A percentile compares a stretch with the other conserved stretches of the same genome.
Conservation (phyloP, 2,113 vertebrate genomes). For the Mystacornis crossleyi region DNA sequence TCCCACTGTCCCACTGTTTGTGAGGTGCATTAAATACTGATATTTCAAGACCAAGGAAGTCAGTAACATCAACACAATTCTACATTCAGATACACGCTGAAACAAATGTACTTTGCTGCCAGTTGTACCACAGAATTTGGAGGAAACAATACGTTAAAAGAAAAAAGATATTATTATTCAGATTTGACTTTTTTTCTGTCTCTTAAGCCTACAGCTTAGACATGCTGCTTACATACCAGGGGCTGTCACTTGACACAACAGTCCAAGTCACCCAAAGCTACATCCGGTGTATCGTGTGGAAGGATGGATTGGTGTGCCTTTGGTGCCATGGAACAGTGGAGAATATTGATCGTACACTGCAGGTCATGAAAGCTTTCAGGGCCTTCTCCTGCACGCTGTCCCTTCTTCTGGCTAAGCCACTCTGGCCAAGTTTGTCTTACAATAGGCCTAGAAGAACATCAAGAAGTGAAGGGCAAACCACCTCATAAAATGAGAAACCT, state of each 20-base stretch:
- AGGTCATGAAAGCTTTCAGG: neutral
- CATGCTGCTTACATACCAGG: neutral
- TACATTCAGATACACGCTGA: neutral
- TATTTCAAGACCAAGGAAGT: neutral
- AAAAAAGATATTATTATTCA: neutral
- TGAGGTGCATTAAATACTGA: neutral
- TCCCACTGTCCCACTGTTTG: rapidly evolving
- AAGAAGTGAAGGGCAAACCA: neutral
- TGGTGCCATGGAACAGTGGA: neutral
- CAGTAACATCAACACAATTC: neutral
- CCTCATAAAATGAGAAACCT: neutral
- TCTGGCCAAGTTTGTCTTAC: neutral
- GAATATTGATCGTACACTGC: neutral
- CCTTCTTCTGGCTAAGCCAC: neutral
- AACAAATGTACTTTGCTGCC: neutral
- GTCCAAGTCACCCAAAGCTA: neutral
- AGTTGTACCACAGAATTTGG: neutral
- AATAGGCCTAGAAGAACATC: neutral
- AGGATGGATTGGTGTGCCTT: neutral
- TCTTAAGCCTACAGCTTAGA: neutral
- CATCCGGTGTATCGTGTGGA: rapidly evolving
- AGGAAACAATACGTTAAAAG: neutral
- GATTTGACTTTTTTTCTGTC: neutral
- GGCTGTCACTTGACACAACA: neutral
- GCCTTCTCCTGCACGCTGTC: neutral